Base-by-base conservation (phyloP, 2,888 invertebrate genomes). In the Rotaria magnacalcarata region DNA sequence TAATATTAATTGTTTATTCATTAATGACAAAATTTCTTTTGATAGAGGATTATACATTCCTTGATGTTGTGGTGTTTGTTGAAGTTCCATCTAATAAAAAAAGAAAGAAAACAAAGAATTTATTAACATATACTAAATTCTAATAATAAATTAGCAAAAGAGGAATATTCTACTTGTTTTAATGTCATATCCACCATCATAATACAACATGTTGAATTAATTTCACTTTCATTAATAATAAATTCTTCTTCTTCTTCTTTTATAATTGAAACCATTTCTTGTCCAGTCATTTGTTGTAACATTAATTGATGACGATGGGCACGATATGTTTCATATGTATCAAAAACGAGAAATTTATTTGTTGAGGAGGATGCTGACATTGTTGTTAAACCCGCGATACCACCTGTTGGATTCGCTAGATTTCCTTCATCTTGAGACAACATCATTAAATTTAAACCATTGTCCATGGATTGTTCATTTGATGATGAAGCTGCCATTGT, bases 201-300 rank as follows among this genome's bases (percentile, higher is more conserved):
- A 34, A 87, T 84, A 84, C 87, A 85, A 58, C 87, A 87, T 47
- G 80, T 85, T 19, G 85, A 84, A 43, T 87, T 87, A 4, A 67
- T 56, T 54, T 87, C 85, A 54, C 56, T 74, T 43, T 87, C 85
- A 24, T 87, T 87, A 0, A 87, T 85, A 50, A 87, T 87, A 84
- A 87, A 87, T 75, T 87, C 87, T 85, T 87, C 87, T 60, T 87
- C 87, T 85, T 87, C 87, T 58, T 87, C 87, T 54, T 87, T 87
- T 24, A 87, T 85, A 21, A 87, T 41, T 34, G 74, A 74, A 14
- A 85, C 85, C 74, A 87, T 43, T 85, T 87, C 87, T 87, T 87
- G 87, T 27, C 87, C 87, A 41, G 85, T 85, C 52, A 87, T 84
- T 87, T 87, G 87, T 52, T 85, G 85, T 47, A 87, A 84, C 87